These are phyloP conservation scores for Lipophrys pholis DNA, from an alignment of 2,113 vertebrate genomes.

Conservation along the genomic window DNA sequence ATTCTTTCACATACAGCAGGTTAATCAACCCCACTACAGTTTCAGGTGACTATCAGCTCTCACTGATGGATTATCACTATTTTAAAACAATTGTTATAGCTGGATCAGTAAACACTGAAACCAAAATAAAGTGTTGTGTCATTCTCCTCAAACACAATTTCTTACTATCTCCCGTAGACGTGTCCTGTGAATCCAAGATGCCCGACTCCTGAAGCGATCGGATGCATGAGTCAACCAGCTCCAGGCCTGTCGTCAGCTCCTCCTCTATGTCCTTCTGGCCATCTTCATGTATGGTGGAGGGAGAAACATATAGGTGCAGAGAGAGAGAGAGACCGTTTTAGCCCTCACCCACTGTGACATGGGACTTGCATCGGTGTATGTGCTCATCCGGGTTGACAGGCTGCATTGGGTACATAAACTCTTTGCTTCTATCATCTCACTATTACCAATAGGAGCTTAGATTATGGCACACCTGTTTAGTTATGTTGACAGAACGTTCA, in stretches of 20 bases:
- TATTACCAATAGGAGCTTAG: too few species aligned
- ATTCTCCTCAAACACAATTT: not conserved
- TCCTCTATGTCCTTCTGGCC: conserved; percentile 99
- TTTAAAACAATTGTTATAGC: not conserved
- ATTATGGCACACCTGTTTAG: too few species aligned
- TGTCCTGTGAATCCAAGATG: conserved; percentile 96
- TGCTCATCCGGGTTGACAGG: too few species aligned
- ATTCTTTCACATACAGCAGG: conserved; percentile 16
- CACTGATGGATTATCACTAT: not conserved
- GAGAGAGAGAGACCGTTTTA: not conserved
- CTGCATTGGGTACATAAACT: too few species aligned
- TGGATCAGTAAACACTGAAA: conserved; percentile 11
- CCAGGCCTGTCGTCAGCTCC: conserved; percentile 96
- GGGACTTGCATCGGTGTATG: not conserved
- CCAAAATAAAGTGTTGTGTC: not conserved
- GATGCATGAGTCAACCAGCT: conserved; percentile 98
- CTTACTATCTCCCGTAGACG: conserved; percentile 93
- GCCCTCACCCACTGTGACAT: not conserved
- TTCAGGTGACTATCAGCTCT: not conserved
- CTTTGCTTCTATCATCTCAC: too few species aligned
- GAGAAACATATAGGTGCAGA: not conserved
- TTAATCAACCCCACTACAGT: conserved; percentile 21
- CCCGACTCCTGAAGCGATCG: conserved; percentile 97
- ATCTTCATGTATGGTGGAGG: conserved; percentile 78
- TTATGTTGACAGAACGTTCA: too few species aligned